Evolutionary conservation across 1,140 invertebrate species (phyloP), one percentile per base, ranked within the genome.

Genomic region (Apis mellifera): DNA sequence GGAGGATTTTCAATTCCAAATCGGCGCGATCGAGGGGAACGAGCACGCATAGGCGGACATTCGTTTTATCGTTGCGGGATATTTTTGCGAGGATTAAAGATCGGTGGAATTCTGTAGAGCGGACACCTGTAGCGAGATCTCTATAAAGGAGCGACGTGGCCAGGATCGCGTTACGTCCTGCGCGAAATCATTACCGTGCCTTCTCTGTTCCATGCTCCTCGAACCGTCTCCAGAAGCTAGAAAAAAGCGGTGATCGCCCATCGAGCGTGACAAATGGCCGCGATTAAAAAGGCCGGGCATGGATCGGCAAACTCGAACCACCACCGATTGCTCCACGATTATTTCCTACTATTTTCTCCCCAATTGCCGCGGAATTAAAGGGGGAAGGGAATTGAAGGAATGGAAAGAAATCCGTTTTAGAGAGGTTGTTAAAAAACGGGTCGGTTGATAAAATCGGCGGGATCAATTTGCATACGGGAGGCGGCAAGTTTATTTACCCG

Each of bases 211-310:
- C n/a, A n/a, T n/a, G n/a, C n/a, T n/a, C n/a, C n/a, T n/a, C n/a
- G n/a, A n/a, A n/a, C n/a, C n/a, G n/a, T 68, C 52, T 72, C 78
- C 81, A 65, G 85, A 62, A 83, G 79, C 84, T 68, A 54, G 50
- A 69, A 62, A 66, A 50, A 26, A 26, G 26, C 26, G 60, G 69
- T n/a, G n/a, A n/a, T 52, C 57, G 75, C 74, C 62, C 26, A 54
- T 83, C 66, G 76, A 71, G 73, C 78, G 74, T 90, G 86, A 90
- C 84, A 82, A 89, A 90, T 83, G 90, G 71, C 64, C 55, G 65
- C 87, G 86, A 91, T 90, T 88, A 90, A 89, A 86, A 87, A 66
- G n/a, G n/a, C n/a, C n/a, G n/a, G n/a, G n/a, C n/a, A 68, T 79
- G 76, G 79, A 26, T 72, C 82, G 85, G 89, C 88, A n/a, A 87